A percentile compares a stretch with the other conserved stretches of the same genome.
Evolutionary conservation across 2,888 invertebrate genomes (phyloP).

Genomic region (Lasioglossum malachurum): DNA sequence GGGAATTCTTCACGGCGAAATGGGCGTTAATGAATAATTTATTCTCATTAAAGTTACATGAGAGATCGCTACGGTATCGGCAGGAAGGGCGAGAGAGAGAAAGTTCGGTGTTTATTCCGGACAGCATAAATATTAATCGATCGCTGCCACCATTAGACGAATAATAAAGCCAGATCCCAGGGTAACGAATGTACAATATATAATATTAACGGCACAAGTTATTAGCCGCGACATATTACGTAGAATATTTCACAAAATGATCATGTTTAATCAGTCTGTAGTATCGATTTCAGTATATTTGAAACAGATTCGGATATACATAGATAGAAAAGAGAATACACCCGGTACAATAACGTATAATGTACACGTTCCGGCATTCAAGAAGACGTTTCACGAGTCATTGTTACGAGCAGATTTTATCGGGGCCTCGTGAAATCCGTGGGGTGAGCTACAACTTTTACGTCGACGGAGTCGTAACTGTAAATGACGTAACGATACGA

Average conservation of each 20-base stretch:
- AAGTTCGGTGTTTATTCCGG: neutral
- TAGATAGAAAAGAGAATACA: neutral
- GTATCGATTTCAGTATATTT: neutral
- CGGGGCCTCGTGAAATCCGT: neutral
- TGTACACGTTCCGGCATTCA: neutral
- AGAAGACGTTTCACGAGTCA: constrained; percentile 11
- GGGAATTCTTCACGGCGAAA: neutral
- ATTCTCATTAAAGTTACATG: constrained; percentile 8
- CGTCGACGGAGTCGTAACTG: neutral
- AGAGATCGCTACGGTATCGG: neutral
- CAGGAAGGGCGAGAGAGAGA: neutral
- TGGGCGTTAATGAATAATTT: constrained; percentile 16
- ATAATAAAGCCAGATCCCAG: neutral
- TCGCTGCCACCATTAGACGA: neutral
- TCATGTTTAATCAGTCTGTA: neutral
- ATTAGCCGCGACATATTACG: neutral
- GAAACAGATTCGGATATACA: neutral
- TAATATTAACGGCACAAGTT: neutral
- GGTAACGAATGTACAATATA: neutral
- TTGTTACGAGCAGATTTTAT: constrained; percentile 18
- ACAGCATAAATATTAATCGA: constrained; percentile 15
- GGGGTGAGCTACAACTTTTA: neutral
- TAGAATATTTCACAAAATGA: neutral
- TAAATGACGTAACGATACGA: constrained; percentile 10
- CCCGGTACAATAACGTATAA: neutral